These are phyloP conservation scores for Xyrauchen texanus DNA, from an alignment of 2,113 vertebrate genomes.

Conservation along the genomic window DNA sequence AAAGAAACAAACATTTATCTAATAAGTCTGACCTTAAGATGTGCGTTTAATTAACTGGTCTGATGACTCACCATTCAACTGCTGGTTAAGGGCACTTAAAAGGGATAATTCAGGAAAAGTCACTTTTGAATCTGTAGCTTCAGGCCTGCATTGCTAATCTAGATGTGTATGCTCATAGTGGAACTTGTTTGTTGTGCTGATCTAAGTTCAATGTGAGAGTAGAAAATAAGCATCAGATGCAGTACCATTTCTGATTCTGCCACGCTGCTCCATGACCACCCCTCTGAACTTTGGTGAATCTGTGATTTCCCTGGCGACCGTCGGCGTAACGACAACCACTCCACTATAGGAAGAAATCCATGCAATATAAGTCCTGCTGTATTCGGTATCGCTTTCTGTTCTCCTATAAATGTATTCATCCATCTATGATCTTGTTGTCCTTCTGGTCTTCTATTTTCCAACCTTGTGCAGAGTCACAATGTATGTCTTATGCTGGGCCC, in stretches of 20 bases:
- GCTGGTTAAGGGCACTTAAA: neutral
- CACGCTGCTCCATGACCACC: neutral
- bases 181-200: neutral
- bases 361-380: neutral
- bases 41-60: neutral
- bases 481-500: neutral
- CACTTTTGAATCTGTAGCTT: neutral
- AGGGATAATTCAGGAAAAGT: neutral
- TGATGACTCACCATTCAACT: neutral
- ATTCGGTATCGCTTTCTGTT: conserved; percentile 21
- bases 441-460: neutral
- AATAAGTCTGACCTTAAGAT: neutral
- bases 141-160: neutral
- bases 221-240: conserved; percentile 1
- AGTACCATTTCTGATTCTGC: neutral
- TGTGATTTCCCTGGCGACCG: conserved; percentile 40
- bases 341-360: conserved; percentile 1
- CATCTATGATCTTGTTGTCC: conserved; percentile 27
- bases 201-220: neutral
- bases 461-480: neutral
- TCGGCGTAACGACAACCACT: conserved; percentile 32
- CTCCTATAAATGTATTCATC: conserved; percentile 49
- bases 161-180: neutral
- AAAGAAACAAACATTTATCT: too few species aligned
- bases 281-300: neutral